Percentiles rank a stretch among this genome's conserved stretches.
Conservation (phyloP, 2,797 vertebrate species). For the Falco biarmicus region DNA sequence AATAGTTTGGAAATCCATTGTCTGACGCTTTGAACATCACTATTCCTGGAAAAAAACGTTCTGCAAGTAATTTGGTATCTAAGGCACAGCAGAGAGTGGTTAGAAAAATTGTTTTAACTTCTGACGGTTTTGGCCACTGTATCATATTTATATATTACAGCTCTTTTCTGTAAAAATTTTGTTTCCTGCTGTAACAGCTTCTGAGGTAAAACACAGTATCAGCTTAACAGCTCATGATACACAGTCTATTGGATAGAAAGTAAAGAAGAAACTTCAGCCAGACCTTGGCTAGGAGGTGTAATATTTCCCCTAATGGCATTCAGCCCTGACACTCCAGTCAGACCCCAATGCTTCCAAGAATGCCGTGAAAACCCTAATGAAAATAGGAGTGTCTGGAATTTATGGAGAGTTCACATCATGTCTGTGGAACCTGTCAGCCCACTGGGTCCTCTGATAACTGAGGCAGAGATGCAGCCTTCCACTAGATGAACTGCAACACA, state of each 20-base stretch:
- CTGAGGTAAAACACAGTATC: neutral
- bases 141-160: neutral
- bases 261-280: neutral
- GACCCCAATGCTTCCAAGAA: neutral
- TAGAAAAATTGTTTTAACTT: neutral
- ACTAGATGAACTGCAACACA: neutral
- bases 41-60: neutral
- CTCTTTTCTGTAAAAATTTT: neutral
- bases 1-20: neutral
- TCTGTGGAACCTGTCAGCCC: neutral
- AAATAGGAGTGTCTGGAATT: neutral
- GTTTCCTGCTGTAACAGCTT: neutral
- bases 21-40: neutral
- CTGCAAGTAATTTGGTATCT: neutral
- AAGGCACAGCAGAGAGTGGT: neutral
- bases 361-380: neutral
- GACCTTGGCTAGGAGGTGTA: neutral
- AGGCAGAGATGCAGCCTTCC: neutral
- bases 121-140: neutral
- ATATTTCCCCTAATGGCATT: neutral
- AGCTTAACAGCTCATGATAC: neutral
- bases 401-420: neutral
- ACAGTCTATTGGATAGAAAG: neutral
- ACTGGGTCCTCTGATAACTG: neutral
- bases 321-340: neutral